Percentiles rank a stretch among this genome's conserved stretches.
Conservation (phyloP, 2,797 vertebrate species). For the Sphenodon punctatus region DNA sequence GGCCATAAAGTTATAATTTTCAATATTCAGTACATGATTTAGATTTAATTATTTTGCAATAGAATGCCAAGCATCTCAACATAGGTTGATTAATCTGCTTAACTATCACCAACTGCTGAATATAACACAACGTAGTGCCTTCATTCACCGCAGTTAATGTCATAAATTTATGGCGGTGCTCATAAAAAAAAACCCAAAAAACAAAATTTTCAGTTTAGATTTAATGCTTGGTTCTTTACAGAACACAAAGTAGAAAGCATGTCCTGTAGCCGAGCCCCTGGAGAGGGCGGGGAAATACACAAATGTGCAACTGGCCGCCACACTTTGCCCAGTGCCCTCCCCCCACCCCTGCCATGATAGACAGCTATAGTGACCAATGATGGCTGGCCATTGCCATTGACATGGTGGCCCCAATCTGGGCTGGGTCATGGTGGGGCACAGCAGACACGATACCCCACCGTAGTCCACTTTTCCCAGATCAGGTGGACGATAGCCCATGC, state of each 20-base stretch:
- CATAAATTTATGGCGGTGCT: not conserved
- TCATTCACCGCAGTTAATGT: not conserved
- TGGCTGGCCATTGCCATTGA: no score
- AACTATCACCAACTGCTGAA: not conserved
- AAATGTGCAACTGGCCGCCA: no score
- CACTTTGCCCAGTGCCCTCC: no score
- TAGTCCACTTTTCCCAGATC: no score
- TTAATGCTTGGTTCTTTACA: not conserved
- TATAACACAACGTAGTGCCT: not conserved
- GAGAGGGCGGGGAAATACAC: no score
- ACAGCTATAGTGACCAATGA: no score
- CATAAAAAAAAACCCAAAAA: not conserved
- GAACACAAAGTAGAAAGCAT: not conserved
- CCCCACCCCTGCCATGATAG: no score
- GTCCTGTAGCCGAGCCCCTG: no score
- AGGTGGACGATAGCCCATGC: no score
- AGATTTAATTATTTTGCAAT: not conserved
- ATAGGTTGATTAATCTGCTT: slow-evolving; percentile 36
- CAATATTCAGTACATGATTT: slow-evolving; percentile 34
- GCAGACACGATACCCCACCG: no score
- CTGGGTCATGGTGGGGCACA: no score
- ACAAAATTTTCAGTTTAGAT: not conserved
- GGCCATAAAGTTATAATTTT: slow-evolving; percentile 14
- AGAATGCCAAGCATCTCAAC: slow-evolving; percentile 14
- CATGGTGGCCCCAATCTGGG: no score